These are phyloP conservation scores for Poecilia wingei DNA, from an alignment of 2,797 vertebrate genomes.

Conservation along the genomic window DNA sequence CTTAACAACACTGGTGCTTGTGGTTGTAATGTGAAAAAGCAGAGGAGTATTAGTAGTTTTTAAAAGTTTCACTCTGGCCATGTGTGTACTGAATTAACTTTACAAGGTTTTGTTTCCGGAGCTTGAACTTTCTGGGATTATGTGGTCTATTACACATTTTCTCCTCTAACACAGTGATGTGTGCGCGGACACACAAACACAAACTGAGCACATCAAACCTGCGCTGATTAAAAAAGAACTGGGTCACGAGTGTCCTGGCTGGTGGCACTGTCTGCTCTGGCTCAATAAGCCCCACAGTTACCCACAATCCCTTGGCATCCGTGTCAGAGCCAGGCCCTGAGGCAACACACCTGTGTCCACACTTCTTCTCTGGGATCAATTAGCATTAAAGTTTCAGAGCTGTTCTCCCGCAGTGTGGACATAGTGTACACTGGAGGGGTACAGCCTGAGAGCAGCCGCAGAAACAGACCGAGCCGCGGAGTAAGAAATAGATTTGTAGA, in stretches of 20 bases:
- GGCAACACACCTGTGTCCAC: slow-evolving; percentile 82
- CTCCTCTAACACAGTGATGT: slow-evolving; percentile 26
- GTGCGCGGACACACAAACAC: slow-evolving; percentile 26
- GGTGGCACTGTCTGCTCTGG: slow-evolving; percentile 62
- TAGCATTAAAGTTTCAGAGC: slow-evolving; percentile 81
- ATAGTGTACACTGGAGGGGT: slow-evolving; percentile 70
- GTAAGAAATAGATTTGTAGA: slow-evolving; percentile 52
- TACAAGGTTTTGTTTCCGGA: slow-evolving; percentile 19
- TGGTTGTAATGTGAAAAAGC: neutral
- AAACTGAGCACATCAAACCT: slow-evolving; percentile 52
- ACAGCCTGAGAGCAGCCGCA: slow-evolving; percentile 59
- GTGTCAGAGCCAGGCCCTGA: slow-evolving; percentile 67
- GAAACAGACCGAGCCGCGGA: slow-evolving; percentile 50
- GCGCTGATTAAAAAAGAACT: slow-evolving; percentile 72
- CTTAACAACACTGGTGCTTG: neutral
- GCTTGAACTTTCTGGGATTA: slow-evolving; percentile 30
- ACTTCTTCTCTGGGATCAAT: slow-evolving; percentile 83
- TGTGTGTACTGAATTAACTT: slow-evolving; percentile 17
- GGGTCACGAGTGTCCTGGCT: slow-evolving; percentile 69
- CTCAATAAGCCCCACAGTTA: slow-evolving; percentile 65
- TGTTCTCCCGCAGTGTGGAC: slow-evolving; percentile 59
- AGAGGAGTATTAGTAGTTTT: neutral
- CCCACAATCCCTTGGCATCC: slow-evolving; percentile 67
- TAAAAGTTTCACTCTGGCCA: slow-evolving; percentile 1
- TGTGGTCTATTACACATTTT: slow-evolving; percentile 38